These are phyloP conservation scores for Pica pica DNA, from an alignment of 2,113 vertebrate species.

Conservation along the genomic window DNA sequence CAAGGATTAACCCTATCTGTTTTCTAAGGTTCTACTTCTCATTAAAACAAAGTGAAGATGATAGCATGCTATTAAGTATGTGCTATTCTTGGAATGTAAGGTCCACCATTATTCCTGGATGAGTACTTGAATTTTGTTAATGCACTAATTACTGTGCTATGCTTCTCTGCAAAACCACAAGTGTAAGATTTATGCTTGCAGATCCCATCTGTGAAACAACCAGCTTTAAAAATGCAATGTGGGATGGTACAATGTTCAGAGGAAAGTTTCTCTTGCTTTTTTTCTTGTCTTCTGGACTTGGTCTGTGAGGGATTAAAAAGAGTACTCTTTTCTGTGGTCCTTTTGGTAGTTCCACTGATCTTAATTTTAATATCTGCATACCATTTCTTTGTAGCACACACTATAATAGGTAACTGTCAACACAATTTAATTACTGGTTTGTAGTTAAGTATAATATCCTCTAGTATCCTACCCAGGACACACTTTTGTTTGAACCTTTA, in stretches of 20 bases:
- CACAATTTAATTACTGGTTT: background rate
- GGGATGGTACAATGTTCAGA: background rate
- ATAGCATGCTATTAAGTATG: background rate
- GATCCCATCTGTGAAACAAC: background rate
- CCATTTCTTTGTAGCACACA: background rate
- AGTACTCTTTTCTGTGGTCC: background rate
- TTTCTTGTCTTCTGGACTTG: background rate
- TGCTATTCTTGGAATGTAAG: background rate
- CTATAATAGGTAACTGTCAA: background rate
- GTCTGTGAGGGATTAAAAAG: background rate
- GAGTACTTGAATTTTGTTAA: background rate
- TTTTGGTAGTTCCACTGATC: background rate
- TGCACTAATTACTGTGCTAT: background rate
- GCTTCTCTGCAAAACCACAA: background rate
- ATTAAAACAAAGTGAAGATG: constrained; percentile 5
- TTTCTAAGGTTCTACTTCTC: constrained; percentile 12
- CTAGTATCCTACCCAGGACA: background rate
- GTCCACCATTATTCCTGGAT: background rate
- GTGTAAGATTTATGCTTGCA: background rate
- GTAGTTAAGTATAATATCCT: background rate
- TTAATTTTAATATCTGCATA: background rate
- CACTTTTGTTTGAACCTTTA: background rate
- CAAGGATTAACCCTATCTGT: constrained; percentile 52
- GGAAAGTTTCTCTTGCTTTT: background rate
- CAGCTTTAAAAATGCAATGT: background rate